Percentiles rank a stretch among this genome's conserved stretches.
These are phyloP conservation scores for Euleptes europaea DNA, from an alignment of 2,113 vertebrate species.

Conservation along the genomic window DNA sequence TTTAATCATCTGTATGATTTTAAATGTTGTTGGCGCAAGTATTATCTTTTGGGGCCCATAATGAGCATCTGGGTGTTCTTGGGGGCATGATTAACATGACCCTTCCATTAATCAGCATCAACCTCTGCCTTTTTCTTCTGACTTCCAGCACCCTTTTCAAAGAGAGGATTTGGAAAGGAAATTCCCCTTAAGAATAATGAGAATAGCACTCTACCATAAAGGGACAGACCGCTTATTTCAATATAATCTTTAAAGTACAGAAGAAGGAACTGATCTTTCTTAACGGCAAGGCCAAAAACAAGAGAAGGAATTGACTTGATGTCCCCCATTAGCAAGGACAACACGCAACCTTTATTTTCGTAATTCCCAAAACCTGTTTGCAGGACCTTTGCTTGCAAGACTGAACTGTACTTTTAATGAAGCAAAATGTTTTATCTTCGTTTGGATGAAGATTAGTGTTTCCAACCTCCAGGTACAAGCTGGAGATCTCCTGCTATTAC, in stretches of 20 bases:
- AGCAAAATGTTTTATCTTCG: constrained; percentile 65
- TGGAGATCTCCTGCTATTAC: too few species aligned
- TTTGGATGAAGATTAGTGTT: constrained; percentile 60
- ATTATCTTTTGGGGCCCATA: background rate
- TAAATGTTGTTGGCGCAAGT: background rate
- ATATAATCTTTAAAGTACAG: constrained; percentile 18
- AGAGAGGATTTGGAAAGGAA: background rate
- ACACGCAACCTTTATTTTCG: constrained; percentile 16
- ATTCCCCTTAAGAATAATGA: background rate
- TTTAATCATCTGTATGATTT: background rate
- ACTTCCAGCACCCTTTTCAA: constrained; percentile 3
- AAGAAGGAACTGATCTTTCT: background rate
- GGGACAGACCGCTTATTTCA: background rate
- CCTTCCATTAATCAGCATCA: constrained; percentile 15
- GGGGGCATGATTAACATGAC: background rate
- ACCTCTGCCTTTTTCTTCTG: constrained; percentile 25
- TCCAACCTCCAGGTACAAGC: too few species aligned
- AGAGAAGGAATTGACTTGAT: constrained; percentile 35
- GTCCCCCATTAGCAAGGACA: constrained; percentile 45
- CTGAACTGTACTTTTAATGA: constrained; percentile 63
- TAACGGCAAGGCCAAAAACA: constrained; percentile 47
- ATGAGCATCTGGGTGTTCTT: background rate
- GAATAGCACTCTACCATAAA: constrained; percentile 18
- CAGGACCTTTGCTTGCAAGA: constrained; percentile 54
- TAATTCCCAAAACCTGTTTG: constrained; percentile 55